Base-by-base conservation (phyloP, 2,113 vertebrate species). In the Engystomops pustulosus region DNA sequence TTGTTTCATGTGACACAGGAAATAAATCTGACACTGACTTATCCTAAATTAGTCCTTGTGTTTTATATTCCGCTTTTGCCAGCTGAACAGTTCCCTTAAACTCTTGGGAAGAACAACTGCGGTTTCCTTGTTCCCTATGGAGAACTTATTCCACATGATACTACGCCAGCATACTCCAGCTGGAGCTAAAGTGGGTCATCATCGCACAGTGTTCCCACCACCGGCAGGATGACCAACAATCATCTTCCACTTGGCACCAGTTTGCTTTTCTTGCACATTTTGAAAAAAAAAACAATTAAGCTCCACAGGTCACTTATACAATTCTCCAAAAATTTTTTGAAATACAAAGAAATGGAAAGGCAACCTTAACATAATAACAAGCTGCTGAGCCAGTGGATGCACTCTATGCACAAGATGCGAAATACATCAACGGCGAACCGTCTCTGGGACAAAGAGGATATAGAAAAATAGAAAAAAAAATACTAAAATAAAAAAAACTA, bases 141-240 rank as follows among this genome's bases (percentile, higher is more conserved):
- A 65, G 20, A 36, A 51, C 36, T 55, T 38, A 34, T 69, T 51
- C 11, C 45, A 20, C 67, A 55, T 38, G 32, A 80, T 55, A 60
- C 49, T 27, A 11, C 30, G 41, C 6, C 78, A 47, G 27, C 6
- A 12, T 30, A 38, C 17, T 67, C 45, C 45, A 49, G 44, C 44
- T 32, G 79, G 18, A 67, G 27, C 25, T 71, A 70, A 81, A 81
- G 41, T 70, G 79, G 79, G 79, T 71, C 79, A 81, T 71, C 34
- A 25, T 27, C 2, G 18, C 7, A n/a, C 17, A 12, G 25, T 18
- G 41, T 34, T 80, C 36, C n/a, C 27, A 8, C 18, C 45, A 80
- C 78, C 38, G 4, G 25, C 44, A 8, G 70, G 70, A 12, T 1
- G 25, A 18, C 70, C 70, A 58, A 41, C 75, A 51, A 77, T 60